Conservation (phyloP, 2,888 invertebrate species). For the Suillia variegata region DNA sequence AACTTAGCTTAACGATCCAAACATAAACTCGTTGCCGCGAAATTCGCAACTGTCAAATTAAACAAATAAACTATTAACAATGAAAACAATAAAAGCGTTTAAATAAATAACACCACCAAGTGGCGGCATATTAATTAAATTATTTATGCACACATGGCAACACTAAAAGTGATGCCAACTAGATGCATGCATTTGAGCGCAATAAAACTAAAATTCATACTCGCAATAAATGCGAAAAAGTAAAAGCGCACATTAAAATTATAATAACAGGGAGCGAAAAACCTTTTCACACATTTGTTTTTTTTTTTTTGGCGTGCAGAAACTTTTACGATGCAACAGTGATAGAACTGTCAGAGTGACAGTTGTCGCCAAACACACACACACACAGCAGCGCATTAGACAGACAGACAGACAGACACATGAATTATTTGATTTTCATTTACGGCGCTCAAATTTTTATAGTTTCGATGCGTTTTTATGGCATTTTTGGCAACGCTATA, state of each 20-base stretch:
- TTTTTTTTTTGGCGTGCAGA: no score
- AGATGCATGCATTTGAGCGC: neutral
- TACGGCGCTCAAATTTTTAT: constrained; percentile 21
- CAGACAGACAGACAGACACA: neutral
- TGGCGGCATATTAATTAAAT: neutral
- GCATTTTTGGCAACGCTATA: constrained; percentile 41
- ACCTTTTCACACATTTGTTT: neutral
- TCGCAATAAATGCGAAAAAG: neutral
- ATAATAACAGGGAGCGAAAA: neutral
- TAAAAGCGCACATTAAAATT: neutral
- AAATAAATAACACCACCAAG: neutral
- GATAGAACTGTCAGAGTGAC: neutral
- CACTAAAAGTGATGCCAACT: neutral
- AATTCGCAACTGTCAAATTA: no score
- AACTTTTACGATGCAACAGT: neutral
- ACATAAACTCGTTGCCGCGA: no score
- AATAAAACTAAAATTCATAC: neutral
- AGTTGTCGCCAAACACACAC: neutral
- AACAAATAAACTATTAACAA: no score
- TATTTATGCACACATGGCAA: neutral
- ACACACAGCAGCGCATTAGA: neutral
- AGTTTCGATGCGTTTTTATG: constrained; percentile 39
- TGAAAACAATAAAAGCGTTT: neutral
- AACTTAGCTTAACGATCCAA: no score
- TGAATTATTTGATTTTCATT: constrained; percentile 25